Percentiles rank a stretch among this genome's conserved stretches.
Conservation (phyloP, 2,888 invertebrate species). For the Seladonia tumulorum region DNA sequence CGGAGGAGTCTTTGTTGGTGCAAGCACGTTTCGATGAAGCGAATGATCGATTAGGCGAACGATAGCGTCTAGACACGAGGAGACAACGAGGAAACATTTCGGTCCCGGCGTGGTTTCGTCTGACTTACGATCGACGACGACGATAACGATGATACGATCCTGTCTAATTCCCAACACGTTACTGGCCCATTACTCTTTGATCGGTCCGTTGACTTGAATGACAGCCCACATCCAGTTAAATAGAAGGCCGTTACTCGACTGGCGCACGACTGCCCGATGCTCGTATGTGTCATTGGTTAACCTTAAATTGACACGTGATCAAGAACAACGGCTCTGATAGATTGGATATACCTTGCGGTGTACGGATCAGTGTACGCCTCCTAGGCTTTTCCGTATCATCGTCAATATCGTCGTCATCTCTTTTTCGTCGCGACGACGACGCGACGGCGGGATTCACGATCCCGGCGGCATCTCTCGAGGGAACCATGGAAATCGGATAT, state of each 20-base stretch:
- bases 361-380: not conserved
- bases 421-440: not conserved
- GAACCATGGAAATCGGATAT: not conserved
- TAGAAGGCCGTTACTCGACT: slow-evolving; percentile 56
- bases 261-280: slow-evolving; percentile 19
- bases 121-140: slow-evolving; percentile 36
- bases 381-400: not conserved
- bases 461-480: slow-evolving; percentile 13
- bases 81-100: not conserved
- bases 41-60: not conserved
- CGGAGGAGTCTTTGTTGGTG: not conserved
- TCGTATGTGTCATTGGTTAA: slow-evolving; percentile 73
- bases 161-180: slow-evolving; percentile 18
- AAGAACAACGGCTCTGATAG: slow-evolving; percentile 81
- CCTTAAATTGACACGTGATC: slow-evolving; percentile 65
- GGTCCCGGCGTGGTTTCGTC: not conserved
- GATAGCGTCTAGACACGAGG: not conserved
- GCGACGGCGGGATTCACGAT: not conserved
- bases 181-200: slow-evolving; percentile 47
- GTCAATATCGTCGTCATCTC: not conserved
- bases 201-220: slow-evolving; percentile 26
- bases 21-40: not conserved
- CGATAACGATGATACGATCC: slow-evolving; percentile 2
- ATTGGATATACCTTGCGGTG: not conserved
- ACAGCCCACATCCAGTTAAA: slow-evolving; percentile 45